Conservation (phyloP, 2,888 invertebrate genomes). For the Mythimna vitellina region DNA sequence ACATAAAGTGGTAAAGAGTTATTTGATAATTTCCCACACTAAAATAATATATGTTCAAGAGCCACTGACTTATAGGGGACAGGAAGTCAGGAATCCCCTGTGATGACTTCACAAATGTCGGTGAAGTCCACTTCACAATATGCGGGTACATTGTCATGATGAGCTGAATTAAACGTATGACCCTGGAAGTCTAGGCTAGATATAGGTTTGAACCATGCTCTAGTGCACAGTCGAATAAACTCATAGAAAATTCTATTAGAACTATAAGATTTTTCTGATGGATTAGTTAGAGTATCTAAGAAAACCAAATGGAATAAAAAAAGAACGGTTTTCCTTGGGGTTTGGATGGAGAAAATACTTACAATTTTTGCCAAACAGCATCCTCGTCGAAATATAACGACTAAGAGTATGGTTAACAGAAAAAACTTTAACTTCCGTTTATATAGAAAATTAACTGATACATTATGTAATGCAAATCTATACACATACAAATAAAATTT, state of each 20-base stretch:
- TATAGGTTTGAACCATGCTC: slow-evolving; percentile 7
- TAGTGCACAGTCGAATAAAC: not conserved
- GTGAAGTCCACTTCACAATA: slow-evolving; percentile 3
- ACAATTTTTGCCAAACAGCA: not conserved
- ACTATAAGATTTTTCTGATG: not conserved
- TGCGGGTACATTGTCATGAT: slow-evolving; percentile 43
- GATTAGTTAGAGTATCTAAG: not conserved
- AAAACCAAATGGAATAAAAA: not conserved
- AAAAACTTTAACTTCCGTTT: not conserved
- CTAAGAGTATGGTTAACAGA: not conserved
- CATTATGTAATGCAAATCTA: too few relatives aligned
- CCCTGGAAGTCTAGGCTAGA: slow-evolving; percentile 40
- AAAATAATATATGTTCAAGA: not conserved
- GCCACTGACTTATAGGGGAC: not conserved
- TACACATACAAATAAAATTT: too few relatives aligned
- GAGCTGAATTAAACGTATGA: slow-evolving; percentile 26
- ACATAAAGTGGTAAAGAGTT: too few relatives aligned
- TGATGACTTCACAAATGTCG: slow-evolving; percentile 17
- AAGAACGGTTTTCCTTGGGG: not conserved
- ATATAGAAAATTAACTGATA: too few relatives aligned
- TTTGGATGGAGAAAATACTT: not conserved
- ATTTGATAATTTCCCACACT: too few relatives aligned
- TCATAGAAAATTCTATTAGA: not conserved
- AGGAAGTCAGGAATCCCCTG: slow-evolving; percentile 29
- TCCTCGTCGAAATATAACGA: not conserved